Base-by-base conservation (phyloP, 2,888 invertebrate species). In the Trileptium ribeirensis region DNA sequence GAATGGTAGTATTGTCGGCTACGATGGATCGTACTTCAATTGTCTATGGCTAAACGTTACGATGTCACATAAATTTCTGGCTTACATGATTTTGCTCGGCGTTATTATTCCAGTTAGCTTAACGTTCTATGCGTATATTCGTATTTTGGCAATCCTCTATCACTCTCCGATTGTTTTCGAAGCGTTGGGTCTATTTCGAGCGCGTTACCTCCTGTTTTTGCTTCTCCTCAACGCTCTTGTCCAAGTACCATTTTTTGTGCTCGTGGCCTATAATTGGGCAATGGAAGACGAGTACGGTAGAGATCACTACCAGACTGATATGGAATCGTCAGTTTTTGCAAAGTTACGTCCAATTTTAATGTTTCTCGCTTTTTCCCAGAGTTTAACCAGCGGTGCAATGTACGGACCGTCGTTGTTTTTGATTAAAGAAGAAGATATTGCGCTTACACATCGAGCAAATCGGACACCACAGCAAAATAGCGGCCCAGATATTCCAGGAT, bases 371-470 rank as follows among this genome's bases (percentile, higher is more conserved):
- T 77, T 67, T 67, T 1, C 40, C 31, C 74, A 51, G 40, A 33
- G 51, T n/a, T 0, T 82, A 31, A 67, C 29, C 38, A 19, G 38
- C 29, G 75, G 81, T 24, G 8, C 70, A 29, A n/a, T 87, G 38
- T 88, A 88, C 83, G 88, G 87, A 8, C 83, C 86, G 19, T 84
- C 85, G 24, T 83, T 88, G 19, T 86, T 87, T 79, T 85, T 87
- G 67, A 88, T 88, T 84, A 88, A 88, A 79, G 88, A 88, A 79
- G 88, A 88, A 81, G 88, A 88, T 83, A 88, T 88, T 86, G 86
- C 86, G 8, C 81, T 88, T 70, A 81, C 74, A 64, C 34, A 79
- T 39, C 77, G 81, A 2, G 80, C 81, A 51, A 51, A 51, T 51
- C 51, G 51, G 51, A 24, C 51, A 51, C 51, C 51, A 51, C 8